Conservation (phyloP, 2,797 vertebrate genomes). For the Zalophus californianus region DNA sequence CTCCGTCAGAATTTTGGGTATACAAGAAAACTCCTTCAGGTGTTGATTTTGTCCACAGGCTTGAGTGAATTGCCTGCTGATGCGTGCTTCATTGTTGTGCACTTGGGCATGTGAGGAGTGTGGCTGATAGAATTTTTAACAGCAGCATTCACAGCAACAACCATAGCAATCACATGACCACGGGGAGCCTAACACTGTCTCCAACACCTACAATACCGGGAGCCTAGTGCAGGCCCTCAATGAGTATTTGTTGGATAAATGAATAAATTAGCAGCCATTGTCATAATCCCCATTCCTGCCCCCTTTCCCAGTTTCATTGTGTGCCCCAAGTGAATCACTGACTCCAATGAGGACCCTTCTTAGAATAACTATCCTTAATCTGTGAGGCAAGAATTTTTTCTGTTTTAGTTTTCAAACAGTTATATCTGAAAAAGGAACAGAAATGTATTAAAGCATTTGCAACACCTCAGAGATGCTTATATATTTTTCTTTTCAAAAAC, state of each 20-base stretch:
- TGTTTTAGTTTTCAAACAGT: neutral
- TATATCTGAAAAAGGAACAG: neutral
- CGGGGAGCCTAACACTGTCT: fast-evolving
- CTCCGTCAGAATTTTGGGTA: neutral
- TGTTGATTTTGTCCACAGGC: neutral
- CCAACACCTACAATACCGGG: neutral
- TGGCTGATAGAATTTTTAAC: neutral
- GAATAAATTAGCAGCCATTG: neutral
- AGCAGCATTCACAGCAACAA: neutral
- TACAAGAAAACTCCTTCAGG: neutral
- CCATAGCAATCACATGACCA: neutral
- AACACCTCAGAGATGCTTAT: neutral
- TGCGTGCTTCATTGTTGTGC: fast-evolving
- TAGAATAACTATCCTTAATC: neutral
- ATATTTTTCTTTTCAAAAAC: neutral
- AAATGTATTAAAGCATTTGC: neutral
- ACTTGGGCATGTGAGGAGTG: fast-evolving
- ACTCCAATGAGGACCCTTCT: neutral
- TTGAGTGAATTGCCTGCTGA: neutral
- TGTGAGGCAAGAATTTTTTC: neutral
- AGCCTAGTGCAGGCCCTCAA: fast-evolving
- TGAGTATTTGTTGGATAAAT: neutral
- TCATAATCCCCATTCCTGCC: neutral
- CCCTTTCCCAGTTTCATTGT: neutral
- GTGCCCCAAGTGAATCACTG: too few relatives aligned